These are phyloP conservation scores for Urocolius indicus DNA, from an alignment of 2,113 vertebrate genomes.

Conservation along the genomic window DNA sequence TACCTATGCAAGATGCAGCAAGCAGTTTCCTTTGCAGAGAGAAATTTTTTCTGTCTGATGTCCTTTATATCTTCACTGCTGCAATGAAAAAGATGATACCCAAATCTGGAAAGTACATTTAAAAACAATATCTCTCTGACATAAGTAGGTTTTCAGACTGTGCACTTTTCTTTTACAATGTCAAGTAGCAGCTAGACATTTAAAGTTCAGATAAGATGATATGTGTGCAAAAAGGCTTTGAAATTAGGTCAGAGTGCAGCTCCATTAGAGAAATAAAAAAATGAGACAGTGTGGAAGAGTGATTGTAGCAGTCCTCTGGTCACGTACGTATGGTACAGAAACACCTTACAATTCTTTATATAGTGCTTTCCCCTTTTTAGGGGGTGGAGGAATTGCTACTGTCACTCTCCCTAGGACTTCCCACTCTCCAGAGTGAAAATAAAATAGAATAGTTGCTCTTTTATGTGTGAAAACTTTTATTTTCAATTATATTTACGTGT, in stretches of 20 bases:
- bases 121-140: background rate
- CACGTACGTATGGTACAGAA: background rate
- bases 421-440: background rate
- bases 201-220: background rate
- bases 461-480: background rate
- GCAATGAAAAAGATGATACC: background rate
- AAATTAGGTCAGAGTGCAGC: background rate
- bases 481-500: background rate
- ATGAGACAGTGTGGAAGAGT: background rate
- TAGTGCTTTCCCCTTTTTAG: background rate
- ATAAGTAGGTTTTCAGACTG: background rate
- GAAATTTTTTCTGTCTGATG: background rate
- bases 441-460: background rate
- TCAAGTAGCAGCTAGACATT: background rate
- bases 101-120: background rate
- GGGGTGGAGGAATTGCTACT: background rate
- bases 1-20: slow-evolving; percentile 41
- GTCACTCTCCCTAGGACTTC: background rate
- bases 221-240: background rate
- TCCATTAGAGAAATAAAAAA: background rate
- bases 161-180: background rate
- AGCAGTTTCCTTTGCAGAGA: background rate
- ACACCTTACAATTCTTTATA: background rate
- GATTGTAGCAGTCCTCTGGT: background rate
- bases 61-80: background rate